Base-by-base conservation (phyloP, 2,797 vertebrate genomes). In the Sebastes diploproa region DNA sequence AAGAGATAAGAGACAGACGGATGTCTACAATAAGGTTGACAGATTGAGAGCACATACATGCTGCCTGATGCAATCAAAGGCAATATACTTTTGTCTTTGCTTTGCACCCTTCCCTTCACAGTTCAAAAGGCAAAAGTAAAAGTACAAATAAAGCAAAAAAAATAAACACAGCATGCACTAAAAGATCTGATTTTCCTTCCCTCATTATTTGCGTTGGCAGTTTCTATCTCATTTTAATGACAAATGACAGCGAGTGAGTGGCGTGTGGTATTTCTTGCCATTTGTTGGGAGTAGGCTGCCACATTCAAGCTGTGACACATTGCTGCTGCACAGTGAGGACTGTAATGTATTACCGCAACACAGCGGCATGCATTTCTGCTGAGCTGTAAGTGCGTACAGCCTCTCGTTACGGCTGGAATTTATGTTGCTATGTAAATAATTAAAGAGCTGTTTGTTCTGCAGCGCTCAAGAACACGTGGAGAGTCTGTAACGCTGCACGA, bases 61-160 rank as follows among this genome's bases (percentile, higher is more conserved):
- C 71, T 61, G 70, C 59, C 54, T 94, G 90, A 94, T 83, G 94
- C 85, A 94, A 94, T 93, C 83, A 93, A 90, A 86, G 65, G 85
- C 74, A 93, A 92, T 79, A 81, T 78, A 84, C 75, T 75, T 82
- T 63, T 62, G 59, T 72, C 18, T 77, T 74, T 65, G 60, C 65
- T 46, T 71, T 46, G 63, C 67, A 78, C 25, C 22, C 18, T 20
- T 76, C 4, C 61, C 59, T 69, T 77, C 56, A 64, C 58, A 70
- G 70, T 72, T 80, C 75, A 88, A 87, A 79, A 80, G 18, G 68
- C 9, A 36, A 58, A 80, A 71, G 67, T 16, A 25, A 74, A 73
- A 68, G 25, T 55, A 54, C 16, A 66, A 78, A 77, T 10, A 81
- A 62, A 81, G 38, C 11, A 54, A 50, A 50, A 56, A 32, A 82